phyloP scores from a whole-genome alignment of 2,113 vertebrate genomes.

The Ranitomeya variabilis region DNA sequence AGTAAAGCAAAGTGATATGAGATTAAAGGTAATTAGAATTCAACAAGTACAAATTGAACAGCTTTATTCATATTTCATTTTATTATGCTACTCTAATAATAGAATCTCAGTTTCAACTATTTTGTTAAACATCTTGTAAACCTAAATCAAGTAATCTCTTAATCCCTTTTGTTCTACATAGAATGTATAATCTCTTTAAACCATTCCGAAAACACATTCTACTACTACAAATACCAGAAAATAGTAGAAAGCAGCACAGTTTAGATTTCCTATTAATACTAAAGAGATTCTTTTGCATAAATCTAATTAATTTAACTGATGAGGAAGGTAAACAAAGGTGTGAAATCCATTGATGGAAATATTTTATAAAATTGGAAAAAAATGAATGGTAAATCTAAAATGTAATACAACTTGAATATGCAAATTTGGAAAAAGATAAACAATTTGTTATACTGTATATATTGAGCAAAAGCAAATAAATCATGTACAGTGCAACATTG shows the following conservation, averaged over 20 bases:
- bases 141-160: constrained; percentile 54
- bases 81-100: constrained; percentile 7
- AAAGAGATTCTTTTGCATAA: neutral
- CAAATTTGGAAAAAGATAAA: neutral
- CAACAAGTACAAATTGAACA: neutral
- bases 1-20: neutral
- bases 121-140: constrained; percentile 56
- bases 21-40: neutral
- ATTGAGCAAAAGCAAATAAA: neutral
- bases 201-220: constrained; percentile 41
- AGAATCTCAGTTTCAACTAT: constrained; percentile 33
- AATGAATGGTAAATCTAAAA: neutral
- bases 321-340: neutral
- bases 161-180: constrained; percentile 53
- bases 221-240: constrained; percentile 8
- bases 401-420: neutral
- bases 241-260: neutral
- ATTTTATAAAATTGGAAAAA: neutral
- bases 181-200: constrained; percentile 54
- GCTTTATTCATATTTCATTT: constrained; percentile 6
- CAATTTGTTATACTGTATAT: neutral
- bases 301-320: neutral
- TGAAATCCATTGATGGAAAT: neutral
- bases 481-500: neutral
- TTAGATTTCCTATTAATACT: neutral